phyloP scores from a whole-genome alignment of 2,797 vertebrate genomes.

The Platyrinchus mystaceus region DNA sequence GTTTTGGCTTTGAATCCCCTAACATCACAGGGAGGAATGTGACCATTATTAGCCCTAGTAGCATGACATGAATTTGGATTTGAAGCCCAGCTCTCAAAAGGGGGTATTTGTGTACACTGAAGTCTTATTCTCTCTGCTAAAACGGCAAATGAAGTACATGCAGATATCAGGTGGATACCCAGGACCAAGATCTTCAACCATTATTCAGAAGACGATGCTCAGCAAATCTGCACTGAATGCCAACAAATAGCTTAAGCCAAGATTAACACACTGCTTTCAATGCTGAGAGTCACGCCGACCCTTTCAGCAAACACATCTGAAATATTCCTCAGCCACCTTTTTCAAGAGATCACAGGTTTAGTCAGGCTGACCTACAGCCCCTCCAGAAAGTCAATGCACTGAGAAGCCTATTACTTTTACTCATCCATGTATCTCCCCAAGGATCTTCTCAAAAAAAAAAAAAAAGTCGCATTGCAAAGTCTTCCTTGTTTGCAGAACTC shows the following conservation, averaged over 20 bases:
- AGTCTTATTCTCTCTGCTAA: neutral
- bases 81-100: neutral
- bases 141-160: neutral
- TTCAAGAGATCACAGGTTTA: neutral
- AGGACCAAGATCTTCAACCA: neutral
- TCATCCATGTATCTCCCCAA: neutral
- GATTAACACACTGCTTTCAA: neutral
- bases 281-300: accelerated
- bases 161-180: neutral
- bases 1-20: neutral
- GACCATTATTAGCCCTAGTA: neutral
- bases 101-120: neutral
- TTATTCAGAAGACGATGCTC: neutral
- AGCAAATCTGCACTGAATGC: neutral
- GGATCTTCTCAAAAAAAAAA: neutral
- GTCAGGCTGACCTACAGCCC: neutral
- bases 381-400: neutral
- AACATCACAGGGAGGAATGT: neutral
- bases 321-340: neutral
- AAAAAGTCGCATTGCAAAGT: neutral
- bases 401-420: neutral
- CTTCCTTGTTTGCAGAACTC: neutral
- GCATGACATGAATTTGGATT: neutral
- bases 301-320: neutral
- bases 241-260: neutral